A percentile compares a stretch with the other conserved stretches of the same genome.
Evolutionary conservation across 2,888 invertebrate species (phyloP).

Genomic region (Tetranychus truncatus): DNA sequence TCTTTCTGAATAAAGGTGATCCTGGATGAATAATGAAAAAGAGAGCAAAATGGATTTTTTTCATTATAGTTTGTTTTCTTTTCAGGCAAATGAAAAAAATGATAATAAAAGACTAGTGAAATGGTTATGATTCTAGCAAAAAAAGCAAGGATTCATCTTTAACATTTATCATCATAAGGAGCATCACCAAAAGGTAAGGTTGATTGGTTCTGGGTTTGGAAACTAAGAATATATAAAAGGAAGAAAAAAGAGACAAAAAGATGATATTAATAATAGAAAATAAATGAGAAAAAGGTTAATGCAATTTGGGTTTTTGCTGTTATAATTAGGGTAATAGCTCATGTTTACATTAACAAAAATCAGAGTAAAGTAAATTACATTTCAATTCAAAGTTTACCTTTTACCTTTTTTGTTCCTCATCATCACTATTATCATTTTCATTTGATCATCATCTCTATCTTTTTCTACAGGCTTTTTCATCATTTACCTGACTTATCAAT

Average conservation of each 20-base stretch:
- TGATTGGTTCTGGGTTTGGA: too few relatives aligned
- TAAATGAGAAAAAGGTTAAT: neutral
- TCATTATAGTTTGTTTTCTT: neutral
- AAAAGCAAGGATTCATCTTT: too few relatives aligned
- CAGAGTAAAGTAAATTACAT: neutral
- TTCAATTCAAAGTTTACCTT: neutral
- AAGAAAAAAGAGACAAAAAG: neutral
- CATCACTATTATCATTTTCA: too few relatives aligned
- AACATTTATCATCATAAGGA: too few relatives aligned
- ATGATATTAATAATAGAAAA: neutral
- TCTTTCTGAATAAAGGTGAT: neutral
- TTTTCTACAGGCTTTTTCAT: neutral
- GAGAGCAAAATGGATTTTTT: neutral
- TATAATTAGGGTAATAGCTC: neutral
- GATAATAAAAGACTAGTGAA: neutral
- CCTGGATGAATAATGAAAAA: neutral
- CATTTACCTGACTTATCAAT: neutral
- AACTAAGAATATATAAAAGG: too few relatives aligned
- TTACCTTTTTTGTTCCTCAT: neutral
- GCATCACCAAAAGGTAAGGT: too few relatives aligned
- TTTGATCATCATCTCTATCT: too few relatives aligned
- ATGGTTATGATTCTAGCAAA: too few relatives aligned
- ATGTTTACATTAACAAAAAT: neutral
- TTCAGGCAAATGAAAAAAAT: neutral
- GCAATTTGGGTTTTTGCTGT: neutral